Conservation (phyloP, 2,113 vertebrate species). For the Zonotrichia leucophrys region DNA sequence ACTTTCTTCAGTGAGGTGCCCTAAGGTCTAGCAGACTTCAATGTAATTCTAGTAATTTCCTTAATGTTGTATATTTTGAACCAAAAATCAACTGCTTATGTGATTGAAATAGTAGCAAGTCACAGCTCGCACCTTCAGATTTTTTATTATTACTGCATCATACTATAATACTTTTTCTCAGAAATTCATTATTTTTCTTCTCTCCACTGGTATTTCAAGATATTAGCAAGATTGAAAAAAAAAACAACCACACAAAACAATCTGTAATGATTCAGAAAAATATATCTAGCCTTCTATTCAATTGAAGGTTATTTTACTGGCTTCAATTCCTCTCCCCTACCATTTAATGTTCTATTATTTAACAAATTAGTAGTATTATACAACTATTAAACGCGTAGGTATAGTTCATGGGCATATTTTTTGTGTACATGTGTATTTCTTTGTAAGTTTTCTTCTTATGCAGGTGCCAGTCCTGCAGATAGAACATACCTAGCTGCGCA, state of each 20-base stretch:
- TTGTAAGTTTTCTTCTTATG: background rate
- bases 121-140: background rate
- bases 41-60: background rate
- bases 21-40: background rate
- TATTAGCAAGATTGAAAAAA: background rate
- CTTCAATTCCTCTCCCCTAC: background rate
- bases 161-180: background rate
- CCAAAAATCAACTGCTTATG: background rate
- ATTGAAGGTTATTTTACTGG: background rate
- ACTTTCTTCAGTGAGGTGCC: background rate
- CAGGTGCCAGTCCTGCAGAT: background rate
- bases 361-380: background rate
- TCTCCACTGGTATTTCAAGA: background rate
- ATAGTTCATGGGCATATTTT: background rate
- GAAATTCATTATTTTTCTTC: background rate
- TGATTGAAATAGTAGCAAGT: background rate
- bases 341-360: background rate
- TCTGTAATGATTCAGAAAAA: background rate
- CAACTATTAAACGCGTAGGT: background rate
- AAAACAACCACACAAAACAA: background rate
- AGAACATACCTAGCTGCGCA: background rate
- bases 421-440: background rate
- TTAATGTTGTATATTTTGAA: background rate
- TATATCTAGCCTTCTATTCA: background rate
- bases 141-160: background rate